Percentiles rank a stretch among this genome's conserved stretches.
phyloP scores from a whole-genome alignment of 2,797 vertebrate species.

The Arctocebus calabarensis region DNA sequence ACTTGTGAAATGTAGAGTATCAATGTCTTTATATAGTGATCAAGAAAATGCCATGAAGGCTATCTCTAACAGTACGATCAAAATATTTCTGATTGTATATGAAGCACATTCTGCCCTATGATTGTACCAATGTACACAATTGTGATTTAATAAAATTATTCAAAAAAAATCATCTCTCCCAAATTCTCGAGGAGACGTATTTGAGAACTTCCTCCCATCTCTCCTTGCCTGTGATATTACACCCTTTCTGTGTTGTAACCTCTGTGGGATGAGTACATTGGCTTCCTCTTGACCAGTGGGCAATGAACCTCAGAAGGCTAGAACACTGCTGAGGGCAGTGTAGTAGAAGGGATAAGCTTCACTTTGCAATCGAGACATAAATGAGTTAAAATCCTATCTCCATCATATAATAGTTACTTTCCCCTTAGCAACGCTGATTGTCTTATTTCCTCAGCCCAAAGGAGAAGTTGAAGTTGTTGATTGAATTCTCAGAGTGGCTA shows the following conservation, averaged over 20 bases:
- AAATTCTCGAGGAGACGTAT: not conserved
- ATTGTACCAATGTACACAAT: no score
- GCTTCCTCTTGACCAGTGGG: not conserved
- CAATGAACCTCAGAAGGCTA: not conserved
- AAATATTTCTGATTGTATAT: no score
- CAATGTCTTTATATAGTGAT: no score
- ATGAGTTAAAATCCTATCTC: not conserved
- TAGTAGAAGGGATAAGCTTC: not conserved
- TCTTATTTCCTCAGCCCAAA: not conserved
- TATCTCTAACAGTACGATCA: no score
- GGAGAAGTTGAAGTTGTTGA: not conserved
- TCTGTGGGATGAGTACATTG: no score
- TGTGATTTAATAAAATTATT: no score
- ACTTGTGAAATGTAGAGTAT: no score
- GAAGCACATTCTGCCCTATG: no score
- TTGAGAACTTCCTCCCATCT: not conserved
- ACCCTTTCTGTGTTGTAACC: not conserved
- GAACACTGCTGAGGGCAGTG: fast-evolving
- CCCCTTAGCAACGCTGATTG: not conserved
- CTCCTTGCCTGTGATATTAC: not conserved
- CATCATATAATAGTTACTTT: fast-evolving
- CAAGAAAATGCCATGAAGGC: no score
- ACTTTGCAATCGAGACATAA: not conserved
- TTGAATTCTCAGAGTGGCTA: not conserved
- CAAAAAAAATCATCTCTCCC: no score